These are phyloP conservation scores for Pipra filicauda DNA, from an alignment of 2,113 vertebrate genomes.

Conservation along the genomic window DNA sequence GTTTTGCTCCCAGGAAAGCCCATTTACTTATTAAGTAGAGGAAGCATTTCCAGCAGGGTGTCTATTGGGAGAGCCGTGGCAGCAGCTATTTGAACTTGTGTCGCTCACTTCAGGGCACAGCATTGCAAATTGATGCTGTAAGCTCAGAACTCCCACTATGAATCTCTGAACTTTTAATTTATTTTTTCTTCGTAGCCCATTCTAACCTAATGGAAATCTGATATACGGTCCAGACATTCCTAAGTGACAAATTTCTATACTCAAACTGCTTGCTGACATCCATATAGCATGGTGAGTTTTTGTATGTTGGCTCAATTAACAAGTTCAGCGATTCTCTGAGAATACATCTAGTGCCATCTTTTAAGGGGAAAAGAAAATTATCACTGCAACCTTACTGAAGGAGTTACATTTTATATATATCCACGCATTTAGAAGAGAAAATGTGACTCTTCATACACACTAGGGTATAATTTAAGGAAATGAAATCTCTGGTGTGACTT, in stretches of 20 bases:
- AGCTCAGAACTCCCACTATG: background rate
- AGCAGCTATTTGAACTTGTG: background rate
- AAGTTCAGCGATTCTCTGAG: background rate
- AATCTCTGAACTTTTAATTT: background rate
- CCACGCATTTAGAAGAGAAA: background rate
- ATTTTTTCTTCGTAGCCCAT: background rate
- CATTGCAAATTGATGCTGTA: background rate
- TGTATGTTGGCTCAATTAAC: background rate
- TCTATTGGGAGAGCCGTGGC: background rate
- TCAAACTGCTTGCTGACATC: background rate
- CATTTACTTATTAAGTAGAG: background rate
- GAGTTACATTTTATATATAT: background rate
- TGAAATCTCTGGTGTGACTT: background rate
- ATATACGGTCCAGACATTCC: background rate
- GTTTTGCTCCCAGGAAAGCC: slow-evolving; percentile 13
- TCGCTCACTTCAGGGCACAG: background rate
- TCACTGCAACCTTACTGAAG: background rate
- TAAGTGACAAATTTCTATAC: background rate
- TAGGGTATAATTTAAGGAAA: background rate
- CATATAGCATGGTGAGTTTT: background rate
- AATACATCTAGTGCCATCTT: background rate
- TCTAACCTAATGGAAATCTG: background rate
- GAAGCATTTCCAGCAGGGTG: slow-evolving; percentile 31
- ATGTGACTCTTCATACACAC: background rate
- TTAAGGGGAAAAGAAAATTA: background rate